Evolutionary conservation across 2,797 vertebrate species (phyloP).

Genomic region (Gallirallus australis): DNA sequence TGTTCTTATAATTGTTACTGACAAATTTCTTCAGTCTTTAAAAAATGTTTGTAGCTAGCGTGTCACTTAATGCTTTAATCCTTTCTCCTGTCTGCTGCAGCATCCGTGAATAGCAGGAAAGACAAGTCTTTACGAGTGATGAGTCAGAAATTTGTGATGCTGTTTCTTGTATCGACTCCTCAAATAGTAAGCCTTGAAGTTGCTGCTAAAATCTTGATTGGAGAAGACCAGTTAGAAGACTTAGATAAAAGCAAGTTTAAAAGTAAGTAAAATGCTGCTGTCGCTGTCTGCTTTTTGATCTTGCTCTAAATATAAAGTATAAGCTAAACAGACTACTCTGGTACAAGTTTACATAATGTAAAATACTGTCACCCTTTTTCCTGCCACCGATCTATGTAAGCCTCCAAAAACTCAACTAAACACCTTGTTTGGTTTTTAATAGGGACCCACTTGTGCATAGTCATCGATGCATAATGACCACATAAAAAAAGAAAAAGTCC

Average conservation of each 20-base stretch:
- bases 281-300: background rate
- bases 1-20: background rate
- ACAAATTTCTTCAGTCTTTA: background rate
- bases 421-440: background rate
- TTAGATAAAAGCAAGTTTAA: slow-evolving; percentile 97
- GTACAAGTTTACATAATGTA: background rate
- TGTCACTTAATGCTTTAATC: slow-evolving; percentile 26
- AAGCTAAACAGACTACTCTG: background rate
- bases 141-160: slow-evolving; percentile 99
- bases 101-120: slow-evolving; percentile 93
- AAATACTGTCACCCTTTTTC: background rate
- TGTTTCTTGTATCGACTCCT: slow-evolving; percentile 92
- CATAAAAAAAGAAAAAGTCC: background rate
- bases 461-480: background rate
- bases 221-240: slow-evolving; percentile 91
- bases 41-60: background rate
- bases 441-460: background rate
- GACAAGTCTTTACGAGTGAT: slow-evolving; percentile 96
- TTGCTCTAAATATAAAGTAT: background rate
- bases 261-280: slow-evolving; percentile 84
- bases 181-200: slow-evolving; percentile 93
- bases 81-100: slow-evolving; percentile 72
- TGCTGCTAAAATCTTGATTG: slow-evolving; percentile 96
- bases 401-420: background rate
- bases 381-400: background rate